phyloP scores from a whole-genome alignment of 2,113 vertebrate species.

The Platanista minor region DNA sequence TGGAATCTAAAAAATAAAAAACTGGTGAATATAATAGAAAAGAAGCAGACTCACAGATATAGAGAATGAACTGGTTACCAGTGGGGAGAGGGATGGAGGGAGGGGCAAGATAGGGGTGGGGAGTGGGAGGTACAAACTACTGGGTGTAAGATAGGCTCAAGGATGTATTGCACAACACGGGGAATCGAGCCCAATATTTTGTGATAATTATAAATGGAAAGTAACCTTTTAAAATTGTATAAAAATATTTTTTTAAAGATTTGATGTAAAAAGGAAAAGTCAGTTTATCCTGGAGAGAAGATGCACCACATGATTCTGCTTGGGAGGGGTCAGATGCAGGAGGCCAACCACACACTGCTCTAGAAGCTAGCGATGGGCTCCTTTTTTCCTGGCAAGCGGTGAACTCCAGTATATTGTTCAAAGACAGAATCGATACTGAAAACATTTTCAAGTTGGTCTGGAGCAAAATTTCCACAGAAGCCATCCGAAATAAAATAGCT shows the following conservation, averaged over 20 bases:
- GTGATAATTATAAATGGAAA: background rate
- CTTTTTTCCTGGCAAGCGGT: background rate
- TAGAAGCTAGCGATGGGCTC: background rate
- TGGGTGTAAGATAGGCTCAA: background rate
- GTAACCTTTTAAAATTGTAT: background rate
- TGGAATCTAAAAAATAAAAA: background rate
- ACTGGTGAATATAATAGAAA: background rate
- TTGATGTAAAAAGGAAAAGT: background rate
- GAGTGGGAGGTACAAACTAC: background rate
- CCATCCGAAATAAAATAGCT: conserved; percentile 50
- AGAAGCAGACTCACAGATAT: background rate
- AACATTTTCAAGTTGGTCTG: conserved; percentile 34
- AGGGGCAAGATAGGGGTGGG: background rate
- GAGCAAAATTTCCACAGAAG: conserved; percentile 40
- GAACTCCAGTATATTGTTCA: background rate
- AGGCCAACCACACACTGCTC: background rate
- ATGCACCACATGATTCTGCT: background rate
- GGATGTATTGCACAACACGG: background rate
- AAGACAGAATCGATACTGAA: conserved; percentile 49
- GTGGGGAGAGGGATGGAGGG: background rate
- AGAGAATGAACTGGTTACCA: background rate
- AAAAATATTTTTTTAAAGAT: background rate
- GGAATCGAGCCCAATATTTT: background rate
- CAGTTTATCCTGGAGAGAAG: background rate
- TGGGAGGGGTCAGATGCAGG: background rate